Evolutionary conservation across 2,888 invertebrate species (phyloP).

Genomic region (Nephrotoma guestfalica): DNA sequence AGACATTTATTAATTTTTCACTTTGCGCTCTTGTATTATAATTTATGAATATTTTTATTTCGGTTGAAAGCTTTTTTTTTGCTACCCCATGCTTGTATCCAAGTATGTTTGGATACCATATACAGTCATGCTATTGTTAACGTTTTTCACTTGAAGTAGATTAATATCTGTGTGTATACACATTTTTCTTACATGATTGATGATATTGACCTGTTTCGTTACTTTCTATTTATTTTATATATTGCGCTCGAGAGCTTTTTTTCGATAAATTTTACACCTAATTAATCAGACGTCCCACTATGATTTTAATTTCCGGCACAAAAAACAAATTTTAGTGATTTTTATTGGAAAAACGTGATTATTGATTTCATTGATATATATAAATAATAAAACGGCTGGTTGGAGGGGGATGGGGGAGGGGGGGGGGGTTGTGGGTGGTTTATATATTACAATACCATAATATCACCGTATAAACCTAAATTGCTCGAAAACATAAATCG

Average conservation of each 20-base stretch:
- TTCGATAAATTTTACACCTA: background rate
- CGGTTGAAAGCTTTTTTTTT: background rate
- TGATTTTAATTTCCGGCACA: background rate
- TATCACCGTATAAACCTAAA: background rate
- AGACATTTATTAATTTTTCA: background rate
- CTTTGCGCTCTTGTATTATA: background rate
- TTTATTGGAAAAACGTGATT: background rate
- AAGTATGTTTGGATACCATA: background rate
- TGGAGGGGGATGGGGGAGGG: too few species aligned
- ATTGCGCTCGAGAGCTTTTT: background rate
- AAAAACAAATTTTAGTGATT: background rate
- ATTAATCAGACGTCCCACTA: background rate
- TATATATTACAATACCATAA: background rate
- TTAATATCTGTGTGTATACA: background rate
- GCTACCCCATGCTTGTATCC: background rate
- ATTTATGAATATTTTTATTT: background rate
- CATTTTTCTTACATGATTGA: background rate
- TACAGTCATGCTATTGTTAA: background rate
- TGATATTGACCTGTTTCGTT: background rate
- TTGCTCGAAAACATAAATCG: background rate
- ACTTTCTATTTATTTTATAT: background rate
- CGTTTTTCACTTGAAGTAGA: background rate
- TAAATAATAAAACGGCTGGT: background rate
- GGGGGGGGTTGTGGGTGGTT: too few species aligned
- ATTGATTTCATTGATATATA: background rate